Percentiles rank a stretch among this genome's conserved stretches.
phyloP scores from a whole-genome alignment of 2,113 vertebrate genomes.

The Nycticorax nycticorax region DNA sequence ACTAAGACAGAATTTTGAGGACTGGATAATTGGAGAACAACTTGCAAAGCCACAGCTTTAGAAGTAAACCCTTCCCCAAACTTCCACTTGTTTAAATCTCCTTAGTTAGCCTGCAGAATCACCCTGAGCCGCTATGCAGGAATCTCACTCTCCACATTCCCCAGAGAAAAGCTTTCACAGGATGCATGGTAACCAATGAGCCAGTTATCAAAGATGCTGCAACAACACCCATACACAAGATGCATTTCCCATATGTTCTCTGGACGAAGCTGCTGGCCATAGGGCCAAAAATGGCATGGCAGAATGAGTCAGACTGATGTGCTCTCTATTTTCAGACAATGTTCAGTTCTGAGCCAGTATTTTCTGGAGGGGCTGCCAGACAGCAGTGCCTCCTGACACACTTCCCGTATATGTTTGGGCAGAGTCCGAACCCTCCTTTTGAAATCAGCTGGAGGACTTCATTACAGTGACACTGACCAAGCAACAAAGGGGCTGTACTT shows the following conservation, averaged over 20 bases:
- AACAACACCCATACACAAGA: not conserved
- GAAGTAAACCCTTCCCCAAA: not conserved
- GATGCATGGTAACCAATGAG: not conserved
- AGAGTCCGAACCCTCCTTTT: not conserved
- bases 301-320: constrained; percentile 18
- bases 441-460: not conserved
- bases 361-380: constrained; percentile 9
- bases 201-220: not conserved
- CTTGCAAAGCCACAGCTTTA: not conserved
- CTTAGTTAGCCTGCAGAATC: not conserved
- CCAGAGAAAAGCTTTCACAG: not conserved
- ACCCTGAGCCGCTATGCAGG: not conserved
- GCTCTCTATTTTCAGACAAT: constrained; percentile 55
- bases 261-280: not conserved
- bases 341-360: constrained; percentile 22
- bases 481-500: not conserved
- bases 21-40: not conserved
- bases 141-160: not conserved
- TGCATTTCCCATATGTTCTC: not conserved
- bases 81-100: not conserved
- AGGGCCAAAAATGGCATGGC: constrained; percentile 21
- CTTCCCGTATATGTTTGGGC: not conserved
- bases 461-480: not conserved
- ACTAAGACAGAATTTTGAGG: not conserved
- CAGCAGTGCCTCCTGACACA: not conserved